Percentiles rank a stretch among this genome's conserved stretches.
phyloP scores from a whole-genome alignment of 2,888 invertebrate species.

The Xestia c-nigrum region DNA sequence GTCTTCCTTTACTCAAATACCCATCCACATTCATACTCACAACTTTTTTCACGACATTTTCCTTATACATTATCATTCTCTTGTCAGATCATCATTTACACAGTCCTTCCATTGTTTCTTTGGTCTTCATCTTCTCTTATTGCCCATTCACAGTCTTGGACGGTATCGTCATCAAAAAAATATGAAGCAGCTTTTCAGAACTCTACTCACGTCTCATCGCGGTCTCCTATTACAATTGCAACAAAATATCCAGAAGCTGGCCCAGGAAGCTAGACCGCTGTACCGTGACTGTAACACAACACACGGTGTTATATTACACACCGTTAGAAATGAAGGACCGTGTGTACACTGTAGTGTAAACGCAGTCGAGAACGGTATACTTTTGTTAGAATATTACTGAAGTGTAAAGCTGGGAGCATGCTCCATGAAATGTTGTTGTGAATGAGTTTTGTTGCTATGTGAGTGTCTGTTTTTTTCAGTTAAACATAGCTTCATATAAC shows the following conservation, averaged over 20 bases:
- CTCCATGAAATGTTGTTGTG: slow-evolving; percentile 25
- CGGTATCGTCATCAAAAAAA: too few relatives aligned
- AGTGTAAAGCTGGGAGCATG: slow-evolving; percentile 42
- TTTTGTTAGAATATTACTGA: slow-evolving; percentile 45
- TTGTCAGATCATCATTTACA: too few relatives aligned
- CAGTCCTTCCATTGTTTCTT: too few relatives aligned
- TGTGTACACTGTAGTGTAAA: slow-evolving; percentile 47
- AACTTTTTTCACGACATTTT: too few relatives aligned
- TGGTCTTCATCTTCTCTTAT: too few relatives aligned
- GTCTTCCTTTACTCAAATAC: too few relatives aligned
- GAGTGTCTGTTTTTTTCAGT: not conserved
- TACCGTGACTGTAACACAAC: slow-evolving; percentile 64
- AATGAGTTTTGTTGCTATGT: slow-evolving; percentile 22
- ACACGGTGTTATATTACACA: slow-evolving; percentile 53
- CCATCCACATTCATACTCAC: too few relatives aligned
- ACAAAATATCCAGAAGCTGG: slow-evolving; percentile 55
- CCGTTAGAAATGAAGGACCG: slow-evolving; percentile 55
- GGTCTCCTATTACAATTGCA: slow-evolving; percentile 38
- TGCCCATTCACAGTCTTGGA: too few relatives aligned
- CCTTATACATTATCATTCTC: too few relatives aligned
- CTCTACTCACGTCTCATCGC: not conserved
- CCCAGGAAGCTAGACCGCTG: slow-evolving; percentile 57
- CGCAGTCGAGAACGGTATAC: slow-evolving; percentile 59
- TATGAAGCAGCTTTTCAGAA: not conserved
- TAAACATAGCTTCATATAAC: too few relatives aligned